phyloP scores from a whole-genome alignment of 1,140 invertebrate species.

The Tachypleus tridentatus region DNA sequence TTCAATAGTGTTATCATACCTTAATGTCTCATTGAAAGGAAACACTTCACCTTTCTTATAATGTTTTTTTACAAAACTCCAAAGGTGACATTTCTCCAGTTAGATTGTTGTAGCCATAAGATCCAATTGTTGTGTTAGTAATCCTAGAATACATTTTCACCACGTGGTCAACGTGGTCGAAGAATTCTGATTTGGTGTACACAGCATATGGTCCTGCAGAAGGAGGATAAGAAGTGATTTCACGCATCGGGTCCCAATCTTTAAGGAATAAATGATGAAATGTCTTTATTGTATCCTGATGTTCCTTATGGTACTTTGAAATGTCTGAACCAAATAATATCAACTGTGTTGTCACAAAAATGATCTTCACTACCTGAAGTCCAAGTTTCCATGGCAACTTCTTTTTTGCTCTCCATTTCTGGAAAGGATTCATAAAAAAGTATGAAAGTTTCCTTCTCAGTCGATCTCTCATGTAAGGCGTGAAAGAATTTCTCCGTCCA shows the following conservation, averaged over 20 bases:
- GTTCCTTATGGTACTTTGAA: slow-evolving; percentile 40
- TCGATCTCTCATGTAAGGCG: slow-evolving; percentile 38
- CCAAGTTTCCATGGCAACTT: slow-evolving; percentile 92
- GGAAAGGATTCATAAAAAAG: slow-evolving; percentile 98
- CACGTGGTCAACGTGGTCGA: slow-evolving; percentile 71
- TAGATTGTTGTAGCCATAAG: slow-evolving; percentile 57
- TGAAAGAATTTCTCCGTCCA: not conserved
- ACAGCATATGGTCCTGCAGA: slow-evolving; percentile 77
- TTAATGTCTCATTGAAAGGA: slow-evolving; percentile 80
- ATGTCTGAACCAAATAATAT: slow-evolving; percentile 87
- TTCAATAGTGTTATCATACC: slow-evolving; percentile 58
- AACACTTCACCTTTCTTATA: slow-evolving; percentile 70
- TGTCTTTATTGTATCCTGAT: slow-evolving; percentile 45
- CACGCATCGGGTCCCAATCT: slow-evolving; percentile 61
- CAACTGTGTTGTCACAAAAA: slow-evolving; percentile 83
- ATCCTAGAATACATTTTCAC: slow-evolving; percentile 65
- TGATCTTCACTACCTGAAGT: slow-evolving; percentile 88
- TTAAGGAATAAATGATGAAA: slow-evolving; percentile 81
- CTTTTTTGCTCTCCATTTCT: slow-evolving; percentile 85
- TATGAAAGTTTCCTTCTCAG: slow-evolving; percentile 78
- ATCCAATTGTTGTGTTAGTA: slow-evolving; percentile 61
- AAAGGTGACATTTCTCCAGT: slow-evolving; percentile 55
- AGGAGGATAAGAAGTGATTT: slow-evolving; percentile 89
- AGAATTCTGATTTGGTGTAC: slow-evolving; percentile 76
- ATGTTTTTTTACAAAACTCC: slow-evolving; percentile 56